These are phyloP conservation scores for Chymomyza amoena DNA, from an alignment of 2,888 invertebrate species.

Conservation along the genomic window DNA sequence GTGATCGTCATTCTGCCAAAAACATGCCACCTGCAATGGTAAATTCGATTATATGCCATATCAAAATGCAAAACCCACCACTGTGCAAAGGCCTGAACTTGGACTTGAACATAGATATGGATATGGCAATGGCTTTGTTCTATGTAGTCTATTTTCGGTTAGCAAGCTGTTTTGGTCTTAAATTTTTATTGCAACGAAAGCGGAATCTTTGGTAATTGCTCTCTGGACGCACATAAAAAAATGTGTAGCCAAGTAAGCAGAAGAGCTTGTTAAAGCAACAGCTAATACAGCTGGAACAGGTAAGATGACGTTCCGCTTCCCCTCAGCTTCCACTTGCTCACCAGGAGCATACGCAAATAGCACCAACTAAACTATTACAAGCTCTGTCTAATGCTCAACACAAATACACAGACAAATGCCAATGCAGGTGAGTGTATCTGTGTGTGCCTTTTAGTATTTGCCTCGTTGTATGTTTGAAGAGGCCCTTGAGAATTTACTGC, in stretches of 20 bases:
- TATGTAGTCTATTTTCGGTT: background rate
- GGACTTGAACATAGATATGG: background rate
- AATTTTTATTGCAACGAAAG: slow-evolving; percentile 67
- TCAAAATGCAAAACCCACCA: too few species aligned
- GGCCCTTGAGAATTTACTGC: slow-evolving; percentile 61
- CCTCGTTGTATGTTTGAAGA: slow-evolving; percentile 46
- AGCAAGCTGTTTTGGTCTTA: slow-evolving; percentile 46
- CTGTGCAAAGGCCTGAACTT: background rate
- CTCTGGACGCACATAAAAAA: slow-evolving; percentile 63
- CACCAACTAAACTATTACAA: slow-evolving; percentile 46
- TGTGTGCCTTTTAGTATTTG: slow-evolving; percentile 16
- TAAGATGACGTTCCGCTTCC: background rate
- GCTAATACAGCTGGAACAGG: background rate
- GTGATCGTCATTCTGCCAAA: too few species aligned
- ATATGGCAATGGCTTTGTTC: background rate
- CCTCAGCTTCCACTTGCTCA: background rate
- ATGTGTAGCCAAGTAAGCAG: slow-evolving; percentile 69
- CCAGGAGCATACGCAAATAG: slow-evolving; percentile 19
- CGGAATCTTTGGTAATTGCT: slow-evolving; percentile 67
- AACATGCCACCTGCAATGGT: too few species aligned
- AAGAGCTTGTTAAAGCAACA: slow-evolving; percentile 34
- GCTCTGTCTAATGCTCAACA: slow-evolving; percentile 36
- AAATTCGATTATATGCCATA: too few species aligned
- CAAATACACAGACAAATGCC: background rate
- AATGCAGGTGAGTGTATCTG: slow-evolving; percentile 12